A percentile compares a stretch with the other conserved stretches of the same genome.
phyloP scores from a whole-genome alignment of 2,797 vertebrate species.

The Oreonectes daqikongensis region DNA sequence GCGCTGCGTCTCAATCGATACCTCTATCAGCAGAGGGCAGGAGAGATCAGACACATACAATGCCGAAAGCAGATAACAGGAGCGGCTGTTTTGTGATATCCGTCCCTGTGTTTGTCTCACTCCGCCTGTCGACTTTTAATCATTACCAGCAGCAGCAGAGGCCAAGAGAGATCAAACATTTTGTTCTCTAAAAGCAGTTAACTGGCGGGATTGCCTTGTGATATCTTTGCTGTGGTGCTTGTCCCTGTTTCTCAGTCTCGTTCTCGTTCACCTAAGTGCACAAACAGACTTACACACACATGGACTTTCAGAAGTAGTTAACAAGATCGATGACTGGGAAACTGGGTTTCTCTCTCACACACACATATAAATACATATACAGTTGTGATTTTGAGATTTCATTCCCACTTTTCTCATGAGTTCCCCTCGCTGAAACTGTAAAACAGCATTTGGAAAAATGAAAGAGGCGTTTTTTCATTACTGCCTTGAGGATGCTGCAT shows the following conservation, averaged over 20 bases:
- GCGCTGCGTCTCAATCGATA: slow-evolving; percentile 34
- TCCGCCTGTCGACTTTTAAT: slow-evolving; percentile 42
- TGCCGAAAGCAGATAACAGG: slow-evolving; percentile 37
- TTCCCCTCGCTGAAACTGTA: not conserved
- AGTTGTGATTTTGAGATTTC: not conserved
- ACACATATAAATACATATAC: not conserved
- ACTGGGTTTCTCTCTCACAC: not conserved
- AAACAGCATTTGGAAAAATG: not conserved
- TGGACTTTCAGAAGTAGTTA: slow-evolving; percentile 15
- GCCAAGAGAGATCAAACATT: slow-evolving; percentile 33
- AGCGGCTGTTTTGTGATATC: slow-evolving; percentile 23
- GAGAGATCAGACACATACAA: slow-evolving; percentile 29
- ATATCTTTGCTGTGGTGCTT: not conserved
- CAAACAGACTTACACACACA: not conserved
- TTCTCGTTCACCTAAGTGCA: not conserved
- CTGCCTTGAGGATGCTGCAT: not conserved
- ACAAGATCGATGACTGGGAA: slow-evolving; percentile 31
- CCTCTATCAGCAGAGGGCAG: slow-evolving; percentile 30
- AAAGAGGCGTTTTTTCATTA: not conserved
- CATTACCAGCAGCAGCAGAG: slow-evolving; percentile 42
- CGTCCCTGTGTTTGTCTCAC: slow-evolving; percentile 7
- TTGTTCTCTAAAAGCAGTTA: slow-evolving; percentile 39
- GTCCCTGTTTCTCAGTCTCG: not conserved
- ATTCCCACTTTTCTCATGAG: not conserved
- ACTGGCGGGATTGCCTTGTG: slow-evolving; percentile 26